A percentile compares a stretch with the other conserved stretches of the same genome.
Conservation (phyloP, 2,113 vertebrate species). For the Xiphophorus maculatus region DNA sequence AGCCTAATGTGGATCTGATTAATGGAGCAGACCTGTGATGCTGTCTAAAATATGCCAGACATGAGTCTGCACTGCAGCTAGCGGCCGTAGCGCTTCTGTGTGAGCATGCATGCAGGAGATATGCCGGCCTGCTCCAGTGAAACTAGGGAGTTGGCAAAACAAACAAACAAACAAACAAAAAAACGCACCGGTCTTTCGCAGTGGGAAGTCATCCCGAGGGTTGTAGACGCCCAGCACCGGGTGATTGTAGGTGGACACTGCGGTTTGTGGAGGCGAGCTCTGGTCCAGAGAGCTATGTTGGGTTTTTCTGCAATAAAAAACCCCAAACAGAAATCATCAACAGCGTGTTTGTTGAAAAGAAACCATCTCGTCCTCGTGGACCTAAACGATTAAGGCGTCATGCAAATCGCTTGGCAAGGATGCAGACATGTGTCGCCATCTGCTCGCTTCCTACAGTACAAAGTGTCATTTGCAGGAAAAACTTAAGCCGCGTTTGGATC, state of each 20-base stretch:
- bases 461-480: slow-evolving; percentile 53
- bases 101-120: neutral
- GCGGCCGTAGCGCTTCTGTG: slow-evolving; percentile 9
- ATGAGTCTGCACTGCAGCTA: slow-evolving; percentile 36
- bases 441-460: slow-evolving; percentile 53
- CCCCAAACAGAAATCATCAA: slow-evolving; percentile 16
- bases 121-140: neutral
- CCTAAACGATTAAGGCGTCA: slow-evolving; percentile 56
- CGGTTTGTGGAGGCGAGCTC: slow-evolving; percentile 94
- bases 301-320: slow-evolving; percentile 83
- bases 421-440: slow-evolving; percentile 54
- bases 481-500: slow-evolving; percentile 54
- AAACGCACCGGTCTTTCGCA: slow-evolving; percentile 92
- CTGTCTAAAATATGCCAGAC: slow-evolving; percentile 45
- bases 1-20: slow-evolving; percentile 64
- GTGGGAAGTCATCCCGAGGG: slow-evolving; percentile 94
- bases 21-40: slow-evolving; percentile 49
- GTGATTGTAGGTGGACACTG: slow-evolving; percentile 89
- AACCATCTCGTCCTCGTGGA: slow-evolving; percentile 51
- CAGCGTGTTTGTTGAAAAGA: slow-evolving; percentile 7
- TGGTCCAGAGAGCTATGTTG: slow-evolving; percentile 97
- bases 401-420: slow-evolving; percentile 48
- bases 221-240: slow-evolving; percentile 93
- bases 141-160: slow-evolving; percentile 9
- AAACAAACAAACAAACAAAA: neutral